Conservation (phyloP, 2,797 vertebrate species). For the Eupleurogrammus muticus region DNA sequence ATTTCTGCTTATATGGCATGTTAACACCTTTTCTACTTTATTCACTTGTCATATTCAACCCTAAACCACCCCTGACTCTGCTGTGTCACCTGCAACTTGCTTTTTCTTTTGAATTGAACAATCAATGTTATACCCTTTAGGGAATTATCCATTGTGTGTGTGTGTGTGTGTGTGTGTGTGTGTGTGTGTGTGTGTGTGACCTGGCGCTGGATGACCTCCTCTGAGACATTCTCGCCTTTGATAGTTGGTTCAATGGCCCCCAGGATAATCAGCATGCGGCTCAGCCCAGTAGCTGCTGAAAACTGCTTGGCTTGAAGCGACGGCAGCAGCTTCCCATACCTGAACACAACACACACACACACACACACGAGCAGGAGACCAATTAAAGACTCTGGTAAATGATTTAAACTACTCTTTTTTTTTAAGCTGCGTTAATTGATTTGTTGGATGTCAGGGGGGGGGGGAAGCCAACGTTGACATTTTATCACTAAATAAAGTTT, state of each 20-base stretch:
- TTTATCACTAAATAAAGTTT: not conserved
- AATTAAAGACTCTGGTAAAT: not conserved
- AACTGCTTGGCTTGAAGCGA: slow-evolving; percentile 85
- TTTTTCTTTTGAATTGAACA: slow-evolving; percentile 2
- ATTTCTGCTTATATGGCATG: not conserved
- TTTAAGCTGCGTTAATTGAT: slow-evolving; percentile 3
- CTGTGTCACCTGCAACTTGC: not conserved
- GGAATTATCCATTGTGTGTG: not conserved
- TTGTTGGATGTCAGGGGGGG: not conserved
- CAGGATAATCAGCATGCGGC: slow-evolving; percentile 85
- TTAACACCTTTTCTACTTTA: not conserved
- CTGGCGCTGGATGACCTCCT: slow-evolving; percentile 85
- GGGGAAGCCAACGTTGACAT: not conserved
- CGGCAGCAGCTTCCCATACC: slow-evolving; percentile 84
- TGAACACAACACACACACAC: slow-evolving; percentile 53
- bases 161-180: slow-evolving; percentile 13
- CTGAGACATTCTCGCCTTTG: slow-evolving; percentile 75
- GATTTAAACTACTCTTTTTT: not conserved
- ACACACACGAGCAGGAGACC: slow-evolving; percentile 18
- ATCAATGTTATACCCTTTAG: slow-evolving; percentile 5
- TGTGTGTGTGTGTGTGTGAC: slow-evolving; percentile 61
- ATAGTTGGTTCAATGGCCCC: slow-evolving; percentile 81
- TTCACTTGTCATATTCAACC: not conserved
- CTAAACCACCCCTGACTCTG: slow-evolving; percentile 1
- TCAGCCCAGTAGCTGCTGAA: slow-evolving; percentile 84